Conservation (phyloP, 1,140 invertebrate species). For the Ladona fulva region DNA sequence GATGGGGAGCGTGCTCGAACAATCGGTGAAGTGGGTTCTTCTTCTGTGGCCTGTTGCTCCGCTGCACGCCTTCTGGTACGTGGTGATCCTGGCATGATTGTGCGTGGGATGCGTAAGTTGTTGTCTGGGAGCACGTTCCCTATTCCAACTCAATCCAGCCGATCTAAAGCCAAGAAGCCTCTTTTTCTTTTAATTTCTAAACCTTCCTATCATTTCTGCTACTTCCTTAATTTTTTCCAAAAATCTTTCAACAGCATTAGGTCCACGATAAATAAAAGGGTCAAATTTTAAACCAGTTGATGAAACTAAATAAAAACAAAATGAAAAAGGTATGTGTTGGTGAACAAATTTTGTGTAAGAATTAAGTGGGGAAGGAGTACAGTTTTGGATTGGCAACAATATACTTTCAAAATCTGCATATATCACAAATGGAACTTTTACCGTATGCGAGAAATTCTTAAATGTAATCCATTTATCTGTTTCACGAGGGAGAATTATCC, state of each 20-base stretch:
- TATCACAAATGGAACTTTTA: not conserved
- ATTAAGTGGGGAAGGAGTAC: not conserved
- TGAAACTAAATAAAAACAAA: not conserved
- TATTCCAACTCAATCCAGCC: too few species aligned
- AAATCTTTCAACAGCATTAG: not conserved
- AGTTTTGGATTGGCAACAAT: not conserved
- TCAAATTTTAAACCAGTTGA: not conserved
- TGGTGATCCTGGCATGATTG: too few species aligned
- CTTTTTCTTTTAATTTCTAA: too few species aligned
- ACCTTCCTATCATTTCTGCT: not conserved
- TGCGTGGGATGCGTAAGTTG: too few species aligned
- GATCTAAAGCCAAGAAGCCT: too few species aligned
- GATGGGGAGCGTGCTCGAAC: too few species aligned
- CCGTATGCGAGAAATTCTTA: not conserved
- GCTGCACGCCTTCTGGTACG: too few species aligned
- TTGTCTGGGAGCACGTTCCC: too few species aligned
- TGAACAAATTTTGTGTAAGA: not conserved
- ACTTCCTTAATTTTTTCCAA: not conserved
- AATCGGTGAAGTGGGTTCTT: too few species aligned
- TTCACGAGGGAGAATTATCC: not conserved
- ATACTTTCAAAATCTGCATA: not conserved
- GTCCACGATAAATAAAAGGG: not conserved
- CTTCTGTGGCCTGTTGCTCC: too few species aligned
- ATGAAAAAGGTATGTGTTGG: not conserved
- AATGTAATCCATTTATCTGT: not conserved